These are phyloP conservation scores for Lampris incognitus DNA, from an alignment of 2,113 vertebrate species.

Conservation along the genomic window DNA sequence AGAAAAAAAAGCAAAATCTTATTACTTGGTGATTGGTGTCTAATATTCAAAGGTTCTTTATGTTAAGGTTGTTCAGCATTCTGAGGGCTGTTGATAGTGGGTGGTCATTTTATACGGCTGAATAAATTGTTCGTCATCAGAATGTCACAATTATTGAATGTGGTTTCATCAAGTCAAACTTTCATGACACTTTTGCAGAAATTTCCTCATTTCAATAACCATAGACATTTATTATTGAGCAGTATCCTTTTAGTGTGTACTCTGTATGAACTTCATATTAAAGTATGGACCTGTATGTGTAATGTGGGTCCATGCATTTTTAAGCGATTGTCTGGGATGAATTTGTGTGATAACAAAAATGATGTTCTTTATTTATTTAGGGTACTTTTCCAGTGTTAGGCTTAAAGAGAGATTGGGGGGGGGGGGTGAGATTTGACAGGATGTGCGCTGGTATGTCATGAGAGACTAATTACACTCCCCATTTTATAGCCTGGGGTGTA, in stretches of 20 bases:
- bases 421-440: too few relatives aligned
- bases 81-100: not conserved
- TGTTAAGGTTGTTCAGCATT: constrained; percentile 24
- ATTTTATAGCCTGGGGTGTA: constrained; percentile 42
- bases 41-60: constrained; percentile 35
- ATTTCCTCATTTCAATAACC: constrained; percentile 42
- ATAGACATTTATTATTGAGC: constrained; percentile 38
- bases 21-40: constrained; percentile 18
- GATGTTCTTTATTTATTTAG: too few relatives aligned
- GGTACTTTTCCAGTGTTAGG: too few relatives aligned
- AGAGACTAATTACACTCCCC: constrained; percentile 40
- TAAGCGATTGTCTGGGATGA: not conserved
- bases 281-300: constrained; percentile 11
- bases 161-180: constrained; percentile 27
- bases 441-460: constrained; percentile 19
- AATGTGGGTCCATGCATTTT: not conserved
- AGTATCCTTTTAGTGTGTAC: constrained; percentile 37
- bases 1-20: constrained; percentile 30
- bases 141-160: constrained; percentile 32
- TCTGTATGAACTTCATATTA: constrained; percentile 34
- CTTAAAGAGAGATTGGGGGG: too few relatives aligned
- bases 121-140: constrained; percentile 14
- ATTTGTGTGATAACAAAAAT: not conserved
- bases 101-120: constrained; percentile 10
- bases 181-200: constrained; percentile 9